Evolutionary conservation across 2,888 invertebrate genomes (phyloP).

Genomic region (Teleogryllus oceanicus): DNA sequence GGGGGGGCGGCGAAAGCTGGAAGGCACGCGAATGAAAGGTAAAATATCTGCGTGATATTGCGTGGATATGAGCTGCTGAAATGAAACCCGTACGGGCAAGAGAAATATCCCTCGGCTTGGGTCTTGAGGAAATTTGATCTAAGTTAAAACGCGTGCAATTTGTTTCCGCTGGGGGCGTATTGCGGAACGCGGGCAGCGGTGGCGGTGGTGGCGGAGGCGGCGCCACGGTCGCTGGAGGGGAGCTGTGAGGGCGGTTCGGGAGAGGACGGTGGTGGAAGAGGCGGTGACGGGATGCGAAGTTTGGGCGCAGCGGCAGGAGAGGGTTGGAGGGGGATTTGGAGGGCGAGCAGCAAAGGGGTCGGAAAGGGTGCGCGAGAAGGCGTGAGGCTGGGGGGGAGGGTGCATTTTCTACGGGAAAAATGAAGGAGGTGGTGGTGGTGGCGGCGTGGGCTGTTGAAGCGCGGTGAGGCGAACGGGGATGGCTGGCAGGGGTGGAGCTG

Average conservation of each 20-base stretch:
- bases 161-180: constrained; percentile 1
- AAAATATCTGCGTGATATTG: constrained; percentile 9
- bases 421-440: too few relatives aligned
- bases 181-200: not conserved
- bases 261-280: too few relatives aligned
- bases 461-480: too few relatives aligned
- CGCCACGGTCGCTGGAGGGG: not conserved
- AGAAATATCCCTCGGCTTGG: not conserved
- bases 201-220: not conserved
- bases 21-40: not conserved
- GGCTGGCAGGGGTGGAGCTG: too few relatives aligned
- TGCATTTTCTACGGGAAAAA: too few relatives aligned
- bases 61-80: constrained; percentile 18
- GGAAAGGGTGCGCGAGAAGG: too few relatives aligned
- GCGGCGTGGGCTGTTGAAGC: too few relatives aligned
- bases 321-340: too few relatives aligned
- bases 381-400: too few relatives aligned
- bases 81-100: not conserved
- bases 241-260: not conserved
- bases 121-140: not conserved
- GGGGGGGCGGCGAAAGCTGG: not conserved
- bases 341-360: too few relatives aligned
- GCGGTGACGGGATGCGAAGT: too few relatives aligned
- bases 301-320: too few relatives aligned
- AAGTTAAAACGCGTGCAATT: constrained; percentile 9